Evolutionary conservation across 2,113 vertebrate genomes (phyloP).

Genomic region (Limanda limanda): DNA sequence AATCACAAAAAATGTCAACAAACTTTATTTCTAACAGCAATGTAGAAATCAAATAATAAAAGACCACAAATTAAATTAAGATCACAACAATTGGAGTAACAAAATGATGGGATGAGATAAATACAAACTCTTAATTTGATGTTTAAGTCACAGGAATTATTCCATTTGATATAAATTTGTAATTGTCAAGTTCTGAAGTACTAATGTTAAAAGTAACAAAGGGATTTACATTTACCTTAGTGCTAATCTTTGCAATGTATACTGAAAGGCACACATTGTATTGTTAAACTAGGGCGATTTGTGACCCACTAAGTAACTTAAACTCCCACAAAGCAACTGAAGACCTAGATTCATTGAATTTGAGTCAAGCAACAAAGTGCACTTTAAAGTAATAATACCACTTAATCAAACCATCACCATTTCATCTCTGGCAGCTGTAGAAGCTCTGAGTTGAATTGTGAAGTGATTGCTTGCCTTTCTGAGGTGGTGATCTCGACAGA

Average conservation of each 20-base stretch:
- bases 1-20: conserved; percentile 26
- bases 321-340: conserved; percentile 24
- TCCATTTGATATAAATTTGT: background rate
- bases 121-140: background rate
- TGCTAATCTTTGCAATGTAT: conserved; percentile 19
- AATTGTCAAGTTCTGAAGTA: background rate
- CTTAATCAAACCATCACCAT: background rate
- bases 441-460: background rate
- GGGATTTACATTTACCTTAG: conserved; percentile 7
- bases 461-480: conserved; percentile 1
- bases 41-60: conserved; percentile 57
- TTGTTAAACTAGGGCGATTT: background rate
- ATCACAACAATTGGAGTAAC: conserved; percentile 1
- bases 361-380: background rate
- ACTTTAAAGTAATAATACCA: background rate
- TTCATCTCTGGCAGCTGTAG: background rate
- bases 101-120: background rate
- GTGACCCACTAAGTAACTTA: conserved; percentile 11
- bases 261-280: conserved; percentile 35
- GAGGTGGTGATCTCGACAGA: conserved; percentile 1
- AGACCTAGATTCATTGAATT: conserved; percentile 23
- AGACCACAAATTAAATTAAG: conserved; percentile 31
- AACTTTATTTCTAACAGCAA: conserved; percentile 66
- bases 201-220: background rate
- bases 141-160: conserved; percentile 9